Evolutionary conservation across 2,888 invertebrate genomes (phyloP), one percentile per base, ranked within the genome.

Genomic region (Barypeithes pellucidus): DNA sequence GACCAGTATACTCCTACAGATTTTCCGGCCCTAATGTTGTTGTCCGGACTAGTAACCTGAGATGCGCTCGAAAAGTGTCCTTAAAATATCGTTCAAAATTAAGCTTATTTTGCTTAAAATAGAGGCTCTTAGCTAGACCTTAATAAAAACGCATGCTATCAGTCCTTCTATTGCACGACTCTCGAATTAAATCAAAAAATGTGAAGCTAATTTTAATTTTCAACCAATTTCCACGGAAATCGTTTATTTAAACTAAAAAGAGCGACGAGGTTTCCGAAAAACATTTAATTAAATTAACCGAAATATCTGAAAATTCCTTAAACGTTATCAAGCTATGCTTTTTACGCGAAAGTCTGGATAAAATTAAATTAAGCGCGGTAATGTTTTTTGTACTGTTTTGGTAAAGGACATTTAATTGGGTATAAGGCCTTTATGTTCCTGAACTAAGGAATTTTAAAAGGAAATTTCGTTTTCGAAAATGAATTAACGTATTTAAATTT

Each of bases 251-350:
- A 50, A 50, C 22, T 50, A 50, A 50, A 50, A 50, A 24, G 22
- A 24, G 47, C 47, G 8, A 9, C 20, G 47, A 50, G 22, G 24
- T 50, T 66, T 72, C 60, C 18, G 52, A 60, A 41, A 47, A 66
- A 72, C 65, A 52, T 72, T 72, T 66, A 66, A 72, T 72, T 72
- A 60, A 59, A 72, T 72, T 72, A 72, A 72, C 66, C 52, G 66
- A 66, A 72, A 72, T 72, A 72, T 72, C 52, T 39, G 22, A 66
- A 72, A 57, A 70, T 50, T 50, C 50, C 50, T 50, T 50, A 24
- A 50, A 41, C 59, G 70, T 70, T 70, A 70, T 63, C 65, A 63
- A 65, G 47, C 70, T 60, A 45, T 47, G 47, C 45, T 45, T 36
- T 52, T 70, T 63, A 43, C 39, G 39, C 36, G 36, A 52, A 47